Evolutionary conservation across 1,140 invertebrate genomes (phyloP).

Genomic region (Meteorus sp.): DNA sequence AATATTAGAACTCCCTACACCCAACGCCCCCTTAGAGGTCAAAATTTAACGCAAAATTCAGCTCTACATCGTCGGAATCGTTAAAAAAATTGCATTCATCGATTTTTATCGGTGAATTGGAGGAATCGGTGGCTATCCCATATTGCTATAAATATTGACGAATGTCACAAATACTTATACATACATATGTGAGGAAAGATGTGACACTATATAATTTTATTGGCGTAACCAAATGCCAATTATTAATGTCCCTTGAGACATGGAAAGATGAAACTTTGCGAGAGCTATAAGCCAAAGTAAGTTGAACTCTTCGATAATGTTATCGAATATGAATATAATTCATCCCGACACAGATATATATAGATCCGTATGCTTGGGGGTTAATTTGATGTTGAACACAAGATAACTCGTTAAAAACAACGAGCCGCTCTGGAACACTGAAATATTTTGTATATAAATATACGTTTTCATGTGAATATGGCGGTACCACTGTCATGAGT

Average conservation of each 20-base stretch:
- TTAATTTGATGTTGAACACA: too few relatives aligned
- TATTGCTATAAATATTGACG: conserved; percentile 34
- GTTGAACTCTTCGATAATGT: conserved; percentile 1
- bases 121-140: too few relatives aligned
- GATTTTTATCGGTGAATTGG: too few relatives aligned
- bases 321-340: too few relatives aligned
- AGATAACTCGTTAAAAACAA: conserved; percentile 25
- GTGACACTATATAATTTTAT: conserved; percentile 24
- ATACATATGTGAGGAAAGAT: conserved; percentile 7
- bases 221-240: conserved; percentile 31
- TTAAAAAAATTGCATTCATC: too few relatives aligned
- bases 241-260: conserved; percentile 21
- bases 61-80: too few relatives aligned
- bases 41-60: too few relatives aligned
- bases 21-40: too few relatives aligned
- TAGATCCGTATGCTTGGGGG: neutral
- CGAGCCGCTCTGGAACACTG: conserved; percentile 10
- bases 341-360: neutral
- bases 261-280: conserved; percentile 22
- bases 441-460: neutral
- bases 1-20: too few relatives aligned
- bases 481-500: too few relatives aligned
- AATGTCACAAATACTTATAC: neutral
- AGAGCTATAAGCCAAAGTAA: conserved; percentile 2
- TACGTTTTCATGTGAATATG: too few relatives aligned